Evolutionary conservation across 2,113 vertebrate species (phyloP).

Genomic region (Neoarius graeffei): DNA sequence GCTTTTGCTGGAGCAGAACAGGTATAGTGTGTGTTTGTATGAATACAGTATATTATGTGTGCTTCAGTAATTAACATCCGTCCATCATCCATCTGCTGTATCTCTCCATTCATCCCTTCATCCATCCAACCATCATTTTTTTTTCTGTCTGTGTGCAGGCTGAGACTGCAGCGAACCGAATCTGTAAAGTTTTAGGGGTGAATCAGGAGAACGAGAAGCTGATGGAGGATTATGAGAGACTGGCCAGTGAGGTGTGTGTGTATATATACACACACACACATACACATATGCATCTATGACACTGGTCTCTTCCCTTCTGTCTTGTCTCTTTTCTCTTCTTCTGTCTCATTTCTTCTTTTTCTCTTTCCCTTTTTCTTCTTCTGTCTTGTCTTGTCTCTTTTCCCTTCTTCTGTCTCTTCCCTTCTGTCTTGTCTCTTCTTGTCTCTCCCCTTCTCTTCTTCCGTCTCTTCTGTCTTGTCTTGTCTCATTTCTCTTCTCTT

Average conservation of each 20-base stretch:
- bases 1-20: constrained; percentile 99
- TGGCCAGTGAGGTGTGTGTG: constrained; percentile 80
- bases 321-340: too few relatives aligned
- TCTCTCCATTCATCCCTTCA: neutral
- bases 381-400: too few relatives aligned
- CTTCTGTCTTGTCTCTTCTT: neutral
- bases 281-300: too few relatives aligned
- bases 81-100: neutral
- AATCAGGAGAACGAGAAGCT: constrained; percentile 99
- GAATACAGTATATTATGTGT: neutral
- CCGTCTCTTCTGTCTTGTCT: neutral
- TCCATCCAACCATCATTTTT: neutral
- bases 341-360: too few relatives aligned
- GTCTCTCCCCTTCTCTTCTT: neutral
- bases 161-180: constrained; percentile 97
- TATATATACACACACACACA: neutral
- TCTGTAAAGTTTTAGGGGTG: constrained; percentile 96
- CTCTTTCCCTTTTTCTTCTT: too few relatives aligned
- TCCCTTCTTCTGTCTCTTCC: neutral
- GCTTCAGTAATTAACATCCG: neutral
- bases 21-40: constrained; percentile 70
- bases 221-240: constrained; percentile 98
- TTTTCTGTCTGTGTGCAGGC: constrained; percentile 72
- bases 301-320: too few relatives aligned
- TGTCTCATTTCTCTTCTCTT: neutral